A percentile compares a stretch with the other conserved stretches of the same genome.
Conservation (phyloP, 2,113 vertebrate genomes). For the Pollachius pollachius region DNA sequence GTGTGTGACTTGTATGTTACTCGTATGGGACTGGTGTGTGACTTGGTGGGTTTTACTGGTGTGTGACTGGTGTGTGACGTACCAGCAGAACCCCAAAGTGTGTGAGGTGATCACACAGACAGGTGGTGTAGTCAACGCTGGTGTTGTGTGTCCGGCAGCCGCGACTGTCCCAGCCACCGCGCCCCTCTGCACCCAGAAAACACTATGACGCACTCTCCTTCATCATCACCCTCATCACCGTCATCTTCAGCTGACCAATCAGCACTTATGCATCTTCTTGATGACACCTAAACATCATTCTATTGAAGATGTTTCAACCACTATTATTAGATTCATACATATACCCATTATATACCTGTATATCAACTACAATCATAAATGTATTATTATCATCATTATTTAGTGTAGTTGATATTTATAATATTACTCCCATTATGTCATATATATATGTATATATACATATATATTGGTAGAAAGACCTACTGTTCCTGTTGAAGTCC, state of each 20-base stretch:
- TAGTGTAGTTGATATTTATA: slow-evolving; percentile 3
- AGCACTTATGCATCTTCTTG: too few relatives aligned
- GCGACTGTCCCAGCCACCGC: slow-evolving; percentile 81
- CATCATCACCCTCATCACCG: too few relatives aligned
- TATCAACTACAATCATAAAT: background rate
- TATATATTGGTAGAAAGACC: slow-evolving; percentile 31
- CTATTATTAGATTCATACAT: too few relatives aligned
- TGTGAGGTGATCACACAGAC: slow-evolving; percentile 89
- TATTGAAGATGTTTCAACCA: too few relatives aligned
- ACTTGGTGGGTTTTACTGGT: too few relatives aligned
- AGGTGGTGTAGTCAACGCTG: slow-evolving; percentile 79
- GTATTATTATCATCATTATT: too few relatives aligned
- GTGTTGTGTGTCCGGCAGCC: slow-evolving; percentile 79
- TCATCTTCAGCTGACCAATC: too few relatives aligned
- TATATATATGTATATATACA: background rate
- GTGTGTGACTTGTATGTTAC: too few relatives aligned
- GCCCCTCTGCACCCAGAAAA: slow-evolving; percentile 71
- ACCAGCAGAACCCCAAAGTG: slow-evolving; percentile 93
- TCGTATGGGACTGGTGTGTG: too few relatives aligned
- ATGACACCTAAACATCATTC: too few relatives aligned
- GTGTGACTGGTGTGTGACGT: background rate
- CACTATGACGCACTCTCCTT: background rate
- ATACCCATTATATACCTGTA: too few relatives aligned
- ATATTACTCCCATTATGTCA: background rate
- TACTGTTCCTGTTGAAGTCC: slow-evolving; percentile 83